These are phyloP conservation scores for Emydura subglobosa DNA, from an alignment of 2,113 vertebrate species.

Conservation along the genomic window DNA sequence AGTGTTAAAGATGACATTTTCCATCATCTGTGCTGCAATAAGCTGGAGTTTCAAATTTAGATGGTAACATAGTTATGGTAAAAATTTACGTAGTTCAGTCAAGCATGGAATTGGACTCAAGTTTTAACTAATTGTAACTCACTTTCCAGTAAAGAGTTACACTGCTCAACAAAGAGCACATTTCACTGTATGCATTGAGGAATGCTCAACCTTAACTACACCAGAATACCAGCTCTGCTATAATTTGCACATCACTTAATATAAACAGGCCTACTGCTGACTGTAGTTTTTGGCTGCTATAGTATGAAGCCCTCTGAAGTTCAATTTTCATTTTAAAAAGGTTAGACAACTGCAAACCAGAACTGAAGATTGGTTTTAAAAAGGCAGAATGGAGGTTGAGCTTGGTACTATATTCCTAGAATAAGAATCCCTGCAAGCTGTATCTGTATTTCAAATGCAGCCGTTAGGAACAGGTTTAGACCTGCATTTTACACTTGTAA, in stretches of 20 bases:
- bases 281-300: background rate
- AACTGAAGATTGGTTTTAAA: background rate
- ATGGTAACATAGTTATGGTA: constrained; percentile 60
- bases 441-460: background rate
- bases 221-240: constrained; percentile 48
- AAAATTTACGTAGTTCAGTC: constrained; percentile 30
- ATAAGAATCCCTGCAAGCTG: background rate
- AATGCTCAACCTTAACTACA: constrained; percentile 24
- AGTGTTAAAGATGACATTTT: constrained; percentile 63
- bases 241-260: background rate
- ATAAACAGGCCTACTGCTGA: background rate
- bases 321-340: background rate
- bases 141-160: background rate
- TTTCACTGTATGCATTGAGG: constrained; percentile 17
- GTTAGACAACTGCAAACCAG: accelerated
- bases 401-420: background rate
- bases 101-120: constrained; percentile 9
- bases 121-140: background rate
- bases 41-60: constrained; percentile 71
- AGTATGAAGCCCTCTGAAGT: background rate
- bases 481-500: background rate
- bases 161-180: background rate
- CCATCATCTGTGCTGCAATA: constrained; percentile 64
- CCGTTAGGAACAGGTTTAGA: background rate
- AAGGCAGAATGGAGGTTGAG: background rate